Percentiles rank a stretch among this genome's conserved stretches.
phyloP scores from a whole-genome alignment of 2,888 invertebrate genomes.

The Euplagia quadripunctaria region DNA sequence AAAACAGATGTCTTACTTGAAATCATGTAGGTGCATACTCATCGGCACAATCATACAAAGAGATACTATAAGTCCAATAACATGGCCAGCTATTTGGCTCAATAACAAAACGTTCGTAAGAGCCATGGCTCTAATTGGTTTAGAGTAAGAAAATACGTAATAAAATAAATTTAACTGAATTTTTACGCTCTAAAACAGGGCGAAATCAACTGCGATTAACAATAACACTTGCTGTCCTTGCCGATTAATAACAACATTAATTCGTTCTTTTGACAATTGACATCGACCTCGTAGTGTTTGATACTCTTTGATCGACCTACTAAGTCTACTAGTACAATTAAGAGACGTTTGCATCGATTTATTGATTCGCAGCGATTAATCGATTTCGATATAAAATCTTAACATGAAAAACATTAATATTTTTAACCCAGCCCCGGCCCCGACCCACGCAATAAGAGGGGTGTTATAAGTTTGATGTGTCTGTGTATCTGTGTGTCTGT shows the following conservation, averaged over 20 bases:
- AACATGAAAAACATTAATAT: too few relatives aligned
- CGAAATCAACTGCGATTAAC: neutral
- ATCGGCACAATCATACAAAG: constrained; percentile 95
- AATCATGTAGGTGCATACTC: constrained; percentile 94
- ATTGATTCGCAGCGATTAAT: too few relatives aligned
- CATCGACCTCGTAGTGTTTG: too few relatives aligned
- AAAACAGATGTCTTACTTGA: constrained; percentile 88
- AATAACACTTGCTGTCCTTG: neutral
- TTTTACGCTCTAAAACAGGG: neutral
- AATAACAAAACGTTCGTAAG: constrained; percentile 93
- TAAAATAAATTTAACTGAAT: neutral
- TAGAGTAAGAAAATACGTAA: neutral
- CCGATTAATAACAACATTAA: neutral
- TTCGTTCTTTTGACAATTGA: neutral
- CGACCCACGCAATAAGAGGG: too few relatives aligned
- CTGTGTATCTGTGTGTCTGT: too few relatives aligned
- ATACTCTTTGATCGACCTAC: too few relatives aligned
- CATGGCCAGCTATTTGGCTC: constrained; percentile 96
- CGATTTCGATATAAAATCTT: too few relatives aligned
- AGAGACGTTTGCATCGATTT: neutral
- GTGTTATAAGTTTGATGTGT: too few relatives aligned
- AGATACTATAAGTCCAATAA: constrained; percentile 94
- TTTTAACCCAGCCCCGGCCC: too few relatives aligned
- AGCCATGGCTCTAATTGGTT: constrained; percentile 87
- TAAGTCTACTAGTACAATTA: too few relatives aligned